Evolutionary conservation across 2,797 vertebrate species (phyloP).

Genomic region (Darevskia mixta): DNA sequence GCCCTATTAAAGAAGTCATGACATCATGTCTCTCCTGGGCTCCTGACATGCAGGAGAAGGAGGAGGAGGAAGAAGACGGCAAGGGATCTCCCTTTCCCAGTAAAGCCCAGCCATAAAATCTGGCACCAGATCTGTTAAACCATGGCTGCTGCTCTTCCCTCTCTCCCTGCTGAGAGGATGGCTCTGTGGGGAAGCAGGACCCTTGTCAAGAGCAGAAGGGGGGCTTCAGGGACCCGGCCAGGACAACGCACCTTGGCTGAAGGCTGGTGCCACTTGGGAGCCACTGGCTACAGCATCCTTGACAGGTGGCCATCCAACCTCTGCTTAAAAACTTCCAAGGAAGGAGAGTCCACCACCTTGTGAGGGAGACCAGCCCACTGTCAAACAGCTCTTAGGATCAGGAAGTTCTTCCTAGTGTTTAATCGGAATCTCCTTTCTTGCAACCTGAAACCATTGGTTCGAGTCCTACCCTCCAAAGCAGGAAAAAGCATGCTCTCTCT

Average conservation of each 20-base stretch:
- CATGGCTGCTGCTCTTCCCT: conserved; percentile 48
- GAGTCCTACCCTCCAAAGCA: fast-evolving
- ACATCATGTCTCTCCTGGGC: conserved; percentile 77
- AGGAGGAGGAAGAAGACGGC: conserved; percentile 32
- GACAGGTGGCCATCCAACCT: too few species aligned
- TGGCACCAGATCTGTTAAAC: conserved; percentile 55
- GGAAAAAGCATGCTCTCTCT: too few species aligned
- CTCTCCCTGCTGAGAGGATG: conserved; percentile 30
- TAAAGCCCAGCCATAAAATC: conserved; percentile 60
- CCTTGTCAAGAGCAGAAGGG: background rate
- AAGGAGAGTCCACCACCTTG: too few species aligned
- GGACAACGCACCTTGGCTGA: conserved; percentile 63
- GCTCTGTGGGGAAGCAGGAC: conserved; percentile 3
- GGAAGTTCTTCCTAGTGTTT: too few species aligned
- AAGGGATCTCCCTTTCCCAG: conserved; percentile 41
- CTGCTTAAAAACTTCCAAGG: too few species aligned
- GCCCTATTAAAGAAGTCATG: conserved; percentile 74
- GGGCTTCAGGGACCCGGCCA: background rate
- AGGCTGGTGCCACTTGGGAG: background rate
- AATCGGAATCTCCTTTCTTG: too few species aligned
- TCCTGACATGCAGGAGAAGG: conserved; percentile 52
- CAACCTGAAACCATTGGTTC: too few species aligned
- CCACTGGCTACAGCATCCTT: too few species aligned
- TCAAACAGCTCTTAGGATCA: too few species aligned
- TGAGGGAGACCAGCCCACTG: too few species aligned